Conservation (phyloP, 2,797 vertebrate genomes). For the Gallinago solitaria region DNA sequence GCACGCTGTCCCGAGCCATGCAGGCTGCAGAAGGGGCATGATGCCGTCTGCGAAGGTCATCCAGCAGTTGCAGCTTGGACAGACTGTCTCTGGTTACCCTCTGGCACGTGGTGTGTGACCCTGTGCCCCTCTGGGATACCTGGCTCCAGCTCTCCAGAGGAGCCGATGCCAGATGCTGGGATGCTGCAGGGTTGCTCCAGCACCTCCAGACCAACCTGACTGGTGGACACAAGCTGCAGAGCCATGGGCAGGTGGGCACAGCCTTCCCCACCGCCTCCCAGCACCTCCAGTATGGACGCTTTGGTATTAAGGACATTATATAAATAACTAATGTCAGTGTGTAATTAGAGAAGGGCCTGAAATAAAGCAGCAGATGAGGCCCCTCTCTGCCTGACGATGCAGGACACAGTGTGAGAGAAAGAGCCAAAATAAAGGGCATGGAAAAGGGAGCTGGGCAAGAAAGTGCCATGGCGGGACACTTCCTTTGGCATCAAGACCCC, state of each 20-base stretch:
- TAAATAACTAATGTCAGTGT: conserved; percentile 42
- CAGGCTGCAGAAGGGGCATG: not conserved
- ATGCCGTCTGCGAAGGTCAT: not conserved
- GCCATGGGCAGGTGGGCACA: not conserved
- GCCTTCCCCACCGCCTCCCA: not conserved
- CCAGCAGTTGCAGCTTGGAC: not conserved
- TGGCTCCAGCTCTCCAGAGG: not conserved
- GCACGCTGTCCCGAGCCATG: accelerated
- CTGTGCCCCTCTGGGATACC: not conserved
- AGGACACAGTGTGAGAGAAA: not conserved
- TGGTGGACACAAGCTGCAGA: not conserved
- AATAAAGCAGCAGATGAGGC: conserved; percentile 18
- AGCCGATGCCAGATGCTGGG: not conserved
- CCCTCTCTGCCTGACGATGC: not conserved
- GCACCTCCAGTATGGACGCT: not conserved
- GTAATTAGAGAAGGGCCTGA: conserved; percentile 39
- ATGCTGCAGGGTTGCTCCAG: not conserved
- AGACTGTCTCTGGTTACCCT: not conserved
- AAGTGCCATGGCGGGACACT: not conserved
- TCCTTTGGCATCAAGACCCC: not conserved
- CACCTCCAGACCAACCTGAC: not conserved
- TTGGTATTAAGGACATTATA: not conserved
- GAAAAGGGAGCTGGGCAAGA: not conserved
- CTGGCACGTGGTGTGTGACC: not conserved
- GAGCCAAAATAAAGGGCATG: not conserved